Percentiles rank a stretch among this genome's conserved stretches.
phyloP scores from a whole-genome alignment of 2,797 vertebrate genomes.

The Lepidocolaptes lacrymiger region DNA sequence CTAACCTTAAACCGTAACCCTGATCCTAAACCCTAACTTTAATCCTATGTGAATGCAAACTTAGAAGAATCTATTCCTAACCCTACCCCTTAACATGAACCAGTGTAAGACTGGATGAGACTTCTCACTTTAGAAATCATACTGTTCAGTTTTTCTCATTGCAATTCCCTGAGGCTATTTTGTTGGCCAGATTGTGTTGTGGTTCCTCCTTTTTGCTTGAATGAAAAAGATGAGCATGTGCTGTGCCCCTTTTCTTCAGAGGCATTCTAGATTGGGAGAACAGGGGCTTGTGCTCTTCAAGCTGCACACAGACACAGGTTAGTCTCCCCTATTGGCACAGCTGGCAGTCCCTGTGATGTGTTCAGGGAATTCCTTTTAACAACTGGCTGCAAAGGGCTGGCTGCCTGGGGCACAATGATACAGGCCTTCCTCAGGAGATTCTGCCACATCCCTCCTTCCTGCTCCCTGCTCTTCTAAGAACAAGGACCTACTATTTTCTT shows the following conservation, averaged over 20 bases:
- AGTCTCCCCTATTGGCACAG: background rate
- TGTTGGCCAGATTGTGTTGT: background rate
- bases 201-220: background rate
- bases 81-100: background rate
- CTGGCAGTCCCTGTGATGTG: background rate
- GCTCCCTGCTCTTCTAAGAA: background rate
- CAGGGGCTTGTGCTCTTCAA: background rate
- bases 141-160: background rate
- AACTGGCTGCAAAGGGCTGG: background rate
- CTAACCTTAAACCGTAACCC: background rate
- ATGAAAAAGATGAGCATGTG: rapidly evolving
- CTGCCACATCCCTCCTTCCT: background rate
- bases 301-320: rapidly evolving
- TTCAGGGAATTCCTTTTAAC: background rate
- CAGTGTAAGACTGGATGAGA: background rate
- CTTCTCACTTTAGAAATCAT: background rate
- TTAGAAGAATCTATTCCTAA: background rate
- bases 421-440: background rate
- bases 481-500: too few species aligned
- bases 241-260: background rate
- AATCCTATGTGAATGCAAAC: background rate
- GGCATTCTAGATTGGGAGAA: background rate
- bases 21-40: background rate
- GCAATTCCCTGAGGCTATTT: background rate
- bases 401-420: background rate